Evolutionary conservation across 1,140 invertebrate genomes (phyloP).

Genomic region (Atopsyche davidsoni): DNA sequence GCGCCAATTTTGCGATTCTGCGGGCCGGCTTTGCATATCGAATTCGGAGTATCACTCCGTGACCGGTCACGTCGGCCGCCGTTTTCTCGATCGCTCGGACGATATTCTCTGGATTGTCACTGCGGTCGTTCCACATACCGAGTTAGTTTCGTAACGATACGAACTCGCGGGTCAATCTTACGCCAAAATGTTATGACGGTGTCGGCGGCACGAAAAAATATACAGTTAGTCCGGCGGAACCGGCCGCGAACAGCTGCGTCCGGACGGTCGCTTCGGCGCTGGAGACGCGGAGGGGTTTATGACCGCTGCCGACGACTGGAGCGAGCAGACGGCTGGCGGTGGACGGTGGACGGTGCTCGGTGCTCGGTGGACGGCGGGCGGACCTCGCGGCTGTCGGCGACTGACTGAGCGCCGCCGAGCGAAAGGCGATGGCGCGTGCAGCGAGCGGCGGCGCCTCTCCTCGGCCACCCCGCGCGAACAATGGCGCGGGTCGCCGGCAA

Average conservation of each 20-base stretch:
- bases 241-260: conserved; percentile 14
- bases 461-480: no score
- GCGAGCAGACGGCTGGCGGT: conserved; percentile 2
- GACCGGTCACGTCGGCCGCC: no score
- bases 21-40: no score
- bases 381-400: conserved; percentile 3
- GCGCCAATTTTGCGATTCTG: no score
- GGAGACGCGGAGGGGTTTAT: conserved; percentile 17
- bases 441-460: background rate
- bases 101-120: no score
- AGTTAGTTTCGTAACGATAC: conserved; percentile 9
- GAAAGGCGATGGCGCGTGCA: conserved; percentile 9
- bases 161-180: conserved; percentile 6
- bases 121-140: background rate
- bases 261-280: background rate
- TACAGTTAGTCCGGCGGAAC: conserved; percentile 17
- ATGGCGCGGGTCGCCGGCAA: no score
- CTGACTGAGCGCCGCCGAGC: conserved; percentile 18
- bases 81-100: no score
- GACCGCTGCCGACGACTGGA: conserved; percentile 12
- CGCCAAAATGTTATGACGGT: conserved; percentile 22
- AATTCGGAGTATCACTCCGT: no score
- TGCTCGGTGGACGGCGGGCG: background rate
- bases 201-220: conserved; percentile 7
- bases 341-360: background rate